Base-by-base conservation (phyloP, 2,888 invertebrate species). In the Calliphora vomitoria region DNA sequence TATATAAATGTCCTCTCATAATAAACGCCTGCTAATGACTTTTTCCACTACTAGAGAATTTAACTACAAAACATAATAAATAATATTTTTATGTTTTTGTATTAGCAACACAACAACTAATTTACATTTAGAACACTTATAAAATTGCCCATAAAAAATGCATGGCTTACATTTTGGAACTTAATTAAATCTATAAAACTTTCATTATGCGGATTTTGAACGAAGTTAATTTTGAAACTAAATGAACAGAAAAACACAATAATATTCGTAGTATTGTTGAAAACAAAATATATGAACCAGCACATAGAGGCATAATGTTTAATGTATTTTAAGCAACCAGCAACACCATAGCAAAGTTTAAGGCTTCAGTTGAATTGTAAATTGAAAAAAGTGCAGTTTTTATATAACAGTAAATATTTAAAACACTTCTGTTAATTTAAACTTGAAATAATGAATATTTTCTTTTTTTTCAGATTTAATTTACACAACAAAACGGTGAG, bases 151-250 rank as follows among this genome's bases (percentile, higher is more conserved):
- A 60, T 60, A 15, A 11, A 69, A 55, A 53, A 71, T 55, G 5
- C 18, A 20, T 55, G 3, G 38, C 44, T 25, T 74, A 44, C 74
- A 58, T 44, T 58, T 74, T 31, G 58, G 74, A 44, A 31, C n/a
- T 31, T 60, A 47, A 41, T 44, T 20, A 31, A n/a, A 58, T 58
- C 6, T 58, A 13, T n/a, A 58, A 25, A 58, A 53, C 10, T 44
- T 60, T n/a, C 15, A 60, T 25, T n/a, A 58, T 20, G 6, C 6
- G 35, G 8, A 18, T 72, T n/a, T 58, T 10, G 18, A 6, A 74
- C 13, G 18, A 5, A 47, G 8, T 62, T 62, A 62, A 62, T 35
- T 62, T 62, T 35, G 6, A n/a, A 62, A 35, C 15, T 11, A 62
- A 31, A 62, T 53, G 18, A 55, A 62, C 6, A 62, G 8, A 35